Base-by-base conservation (phyloP, 2,888 invertebrate species). In the Drosophila affinis region DNA sequence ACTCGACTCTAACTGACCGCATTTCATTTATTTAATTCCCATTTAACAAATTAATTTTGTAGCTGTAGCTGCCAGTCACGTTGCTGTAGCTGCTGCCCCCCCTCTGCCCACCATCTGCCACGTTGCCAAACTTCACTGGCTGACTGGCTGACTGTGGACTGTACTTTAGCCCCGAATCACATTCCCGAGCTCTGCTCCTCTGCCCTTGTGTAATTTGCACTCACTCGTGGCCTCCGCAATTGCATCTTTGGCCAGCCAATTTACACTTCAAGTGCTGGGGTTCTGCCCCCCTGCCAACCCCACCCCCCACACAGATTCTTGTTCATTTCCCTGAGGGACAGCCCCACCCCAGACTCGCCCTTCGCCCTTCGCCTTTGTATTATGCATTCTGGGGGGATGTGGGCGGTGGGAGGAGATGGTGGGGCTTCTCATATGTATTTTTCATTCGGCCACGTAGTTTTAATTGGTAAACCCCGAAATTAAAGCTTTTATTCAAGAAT, bases 401-500 rank as follows among this genome's bases (percentile, higher is more conserved):
- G 10, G 48, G 32, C 68, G 27, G 27, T 17, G 21, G 17, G 24
- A 3, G 17, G 24, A 18, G 18, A 18, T 18, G 18, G 18, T 18
- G 18, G 18, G 18, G 18, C 18, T 18, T 18, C 18, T 32, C 69
- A 69, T 71, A 82, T 82, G 88, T 86, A 77, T 83, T 86, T 88
- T 87, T 87, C 88, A 86, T 87, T 86, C 75, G 39, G 84, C 88
- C 85, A 88, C 88, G 87, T 86, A 86, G 78, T 86, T 88, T 85
- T 88, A 86, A 86, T 86, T 86, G 85, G 85, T 77, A 87, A 86
- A 72, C 85, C 85, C 87, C 88, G 64, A 87, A 86, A 86, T 86
- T 86, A 88, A 86, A 86, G 85, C 85, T 88, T 88, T 84, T 88
- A 87, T 86, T 88, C 84, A 88, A 88, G 85, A 86, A 87, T 85